These are phyloP conservation scores for Chrysolina americana DNA, from an alignment of 2,888 invertebrate genomes.

Conservation along the genomic window DNA sequence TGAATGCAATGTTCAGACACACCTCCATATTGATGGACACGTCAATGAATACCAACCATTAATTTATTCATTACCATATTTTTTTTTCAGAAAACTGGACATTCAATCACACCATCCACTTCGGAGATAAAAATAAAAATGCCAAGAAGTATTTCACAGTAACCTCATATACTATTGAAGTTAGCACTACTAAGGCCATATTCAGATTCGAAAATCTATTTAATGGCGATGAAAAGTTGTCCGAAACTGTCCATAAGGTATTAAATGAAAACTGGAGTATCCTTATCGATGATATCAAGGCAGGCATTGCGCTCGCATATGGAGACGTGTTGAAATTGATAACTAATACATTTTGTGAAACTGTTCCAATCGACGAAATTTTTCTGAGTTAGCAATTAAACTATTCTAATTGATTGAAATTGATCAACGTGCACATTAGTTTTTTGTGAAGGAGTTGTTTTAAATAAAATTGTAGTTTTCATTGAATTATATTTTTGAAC, in stretches of 20 bases:
- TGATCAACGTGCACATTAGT: too few relatives aligned
- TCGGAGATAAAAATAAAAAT: constrained; percentile 42
- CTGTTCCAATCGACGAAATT: constrained; percentile 36
- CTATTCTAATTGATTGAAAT: too few relatives aligned
- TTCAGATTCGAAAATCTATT: constrained; percentile 54
- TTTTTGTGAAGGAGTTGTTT: too few relatives aligned
- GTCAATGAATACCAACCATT: too few relatives aligned
- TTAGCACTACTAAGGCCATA: constrained; percentile 26
- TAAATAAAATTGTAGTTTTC: too few relatives aligned
- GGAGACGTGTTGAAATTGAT: constrained; percentile 31
- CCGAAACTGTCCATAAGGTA: constrained; percentile 49
- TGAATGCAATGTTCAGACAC: too few relatives aligned
- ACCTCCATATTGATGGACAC: too few relatives aligned
- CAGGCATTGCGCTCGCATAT: constrained; percentile 48
- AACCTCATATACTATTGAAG: constrained; percentile 31
- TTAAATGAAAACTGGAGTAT: constrained; percentile 56
- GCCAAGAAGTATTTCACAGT: constrained; percentile 34
- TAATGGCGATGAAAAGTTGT: constrained; percentile 52
- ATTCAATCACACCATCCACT: constrained; percentile 31
- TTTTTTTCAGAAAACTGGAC: constrained; percentile 31
- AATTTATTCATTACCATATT: too few relatives aligned
- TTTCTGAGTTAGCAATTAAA: constrained; percentile 15
- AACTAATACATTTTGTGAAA: constrained; percentile 40
- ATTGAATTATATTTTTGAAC: too few relatives aligned
- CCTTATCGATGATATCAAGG: constrained; percentile 50